These are phyloP conservation scores for Muscina levida DNA, from an alignment of 2,888 invertebrate species.

Conservation along the genomic window DNA sequence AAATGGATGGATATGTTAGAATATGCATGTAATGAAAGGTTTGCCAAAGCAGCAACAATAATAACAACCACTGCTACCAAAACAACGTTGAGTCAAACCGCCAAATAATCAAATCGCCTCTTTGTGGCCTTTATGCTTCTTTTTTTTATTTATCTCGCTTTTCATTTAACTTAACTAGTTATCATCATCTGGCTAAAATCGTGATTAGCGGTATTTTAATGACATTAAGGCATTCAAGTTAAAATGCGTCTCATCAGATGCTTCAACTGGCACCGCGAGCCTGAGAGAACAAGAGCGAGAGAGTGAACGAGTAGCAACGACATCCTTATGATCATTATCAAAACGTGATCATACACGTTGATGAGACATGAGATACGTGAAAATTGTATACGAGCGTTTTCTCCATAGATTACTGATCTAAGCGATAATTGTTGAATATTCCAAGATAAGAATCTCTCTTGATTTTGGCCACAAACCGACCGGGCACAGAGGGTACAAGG, in stretches of 20 bases:
- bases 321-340: slow-evolving; percentile 48
- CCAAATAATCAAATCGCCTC: slow-evolving; percentile 26
- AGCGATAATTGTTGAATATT: slow-evolving; percentile 30
- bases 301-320: not conserved
- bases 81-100: not conserved
- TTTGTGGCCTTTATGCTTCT: not conserved
- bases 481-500: not conserved
- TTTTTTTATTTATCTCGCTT: too few relatives aligned
- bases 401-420: not conserved
- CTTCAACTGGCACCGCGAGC: not conserved
- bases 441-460: slow-evolving; percentile 21
- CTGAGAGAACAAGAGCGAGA: not conserved
- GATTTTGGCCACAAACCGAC: not conserved
- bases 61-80: too few relatives aligned
- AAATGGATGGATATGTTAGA: slow-evolving; percentile 53
- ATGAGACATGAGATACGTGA: slow-evolving; percentile 41
- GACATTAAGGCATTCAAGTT: slow-evolving; percentile 44
- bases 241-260: slow-evolving; percentile 50
- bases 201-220: slow-evolving; percentile 68
- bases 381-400: not conserved
- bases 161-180: not conserved
- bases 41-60: slow-evolving; percentile 3
- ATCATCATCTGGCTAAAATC: slow-evolving; percentile 54
- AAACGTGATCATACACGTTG: slow-evolving; percentile 52
- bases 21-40: slow-evolving; percentile 54